Evolutionary conservation across 1,140 invertebrate species (phyloP), one percentile per base, ranked within the genome.

Genomic region (Anoplolepis gracilipes): DNA sequence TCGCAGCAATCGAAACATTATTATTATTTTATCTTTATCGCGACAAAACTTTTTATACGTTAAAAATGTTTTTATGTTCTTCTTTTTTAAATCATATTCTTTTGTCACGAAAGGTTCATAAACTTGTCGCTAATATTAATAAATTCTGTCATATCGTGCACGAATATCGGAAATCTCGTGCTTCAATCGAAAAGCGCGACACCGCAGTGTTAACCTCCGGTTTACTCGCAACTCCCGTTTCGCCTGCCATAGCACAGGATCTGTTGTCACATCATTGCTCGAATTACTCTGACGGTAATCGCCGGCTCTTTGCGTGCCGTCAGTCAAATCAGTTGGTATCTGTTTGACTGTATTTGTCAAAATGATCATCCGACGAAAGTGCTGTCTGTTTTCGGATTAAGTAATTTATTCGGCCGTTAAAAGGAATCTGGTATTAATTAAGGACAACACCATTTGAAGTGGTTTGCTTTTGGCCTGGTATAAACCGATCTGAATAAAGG

Each of bases 381-480:
- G 36, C 53, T 59, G 70, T 57, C 46, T 49, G 72, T 85, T 90
- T 78, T 46, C 77, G 77, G 82, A 82, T 90, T 85, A 87, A 85
- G 85, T 85, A 28, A 70, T 73, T 84, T 69, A 81, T 33, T 59
- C 61, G 46, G 19, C 36, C 39, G 75, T 30, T 91, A 90, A 90
- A 92, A 91, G 90, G 84, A 91, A 89, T 75, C 33, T 59, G 77
- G 61, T 64, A 86, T 88, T 92, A 92, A 92, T 92, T 91, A 91
- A 90, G 79, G 90, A 87, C 84, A 84, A 73, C 65, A 79, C 64
- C 78, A 82, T 64, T n/a, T 36, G 73, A 88, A 86, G 78, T 81
- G 88, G 65, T 78, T 82, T 53, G 82, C 84, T 79, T 79, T 69
- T 79, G 76, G 65, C 77, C 72, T 61, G 87, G 62, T 82, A 76